Percentiles rank a stretch among this genome's conserved stretches.
Evolutionary conservation across 2,113 vertebrate genomes (phyloP).

Genomic region (Oncorhynchus clarkii): DNA sequence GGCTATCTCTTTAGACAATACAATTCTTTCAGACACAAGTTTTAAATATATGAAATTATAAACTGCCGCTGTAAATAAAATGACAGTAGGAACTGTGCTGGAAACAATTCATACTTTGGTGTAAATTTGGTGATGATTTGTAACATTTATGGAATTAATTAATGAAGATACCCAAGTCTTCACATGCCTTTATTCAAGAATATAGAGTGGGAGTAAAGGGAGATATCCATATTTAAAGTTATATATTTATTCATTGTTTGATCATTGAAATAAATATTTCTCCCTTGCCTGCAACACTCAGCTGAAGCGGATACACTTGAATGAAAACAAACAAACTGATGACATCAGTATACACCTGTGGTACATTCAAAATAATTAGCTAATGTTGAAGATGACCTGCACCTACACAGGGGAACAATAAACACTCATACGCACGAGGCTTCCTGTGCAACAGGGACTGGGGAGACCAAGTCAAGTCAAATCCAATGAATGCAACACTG

Average conservation of each 20-base stretch:
- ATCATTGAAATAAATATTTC: conserved; percentile 48
- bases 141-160: no score
- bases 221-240: neutral
- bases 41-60: no score
- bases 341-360: conserved; percentile 26
- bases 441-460: neutral
- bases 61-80: no score
- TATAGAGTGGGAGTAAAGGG: neutral
- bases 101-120: no score
- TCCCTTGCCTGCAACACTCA: conserved; percentile 9
- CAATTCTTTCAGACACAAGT: no score
- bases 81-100: no score
- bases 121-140: no score
- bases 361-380: conserved; percentile 46
- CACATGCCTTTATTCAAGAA: neutral
- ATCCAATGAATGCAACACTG: conserved; percentile 2
- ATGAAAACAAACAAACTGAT: conserved; percentile 34
- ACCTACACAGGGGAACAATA: neutral
- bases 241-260: conserved; percentile 46
- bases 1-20: no score
- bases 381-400: conserved; percentile 5
- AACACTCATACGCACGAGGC: neutral
- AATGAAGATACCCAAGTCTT: no score
- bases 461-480: neutral
- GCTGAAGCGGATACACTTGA: conserved; percentile 35